phyloP scores from a whole-genome alignment of 2,888 invertebrate species.

The Alcis repandata region DNA sequence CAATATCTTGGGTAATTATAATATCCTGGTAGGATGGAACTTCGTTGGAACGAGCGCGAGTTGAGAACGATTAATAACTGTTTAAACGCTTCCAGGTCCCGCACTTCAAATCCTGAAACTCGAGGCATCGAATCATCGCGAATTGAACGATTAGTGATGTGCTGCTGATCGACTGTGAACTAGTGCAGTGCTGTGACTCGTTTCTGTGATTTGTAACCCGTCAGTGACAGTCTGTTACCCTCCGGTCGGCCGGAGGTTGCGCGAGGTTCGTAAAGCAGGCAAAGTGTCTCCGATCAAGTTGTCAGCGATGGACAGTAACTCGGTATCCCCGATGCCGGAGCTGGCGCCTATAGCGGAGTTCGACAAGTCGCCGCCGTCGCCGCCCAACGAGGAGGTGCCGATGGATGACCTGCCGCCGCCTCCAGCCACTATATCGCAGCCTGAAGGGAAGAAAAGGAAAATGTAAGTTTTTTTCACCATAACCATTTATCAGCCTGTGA shows the following conservation, averaged over 20 bases:
- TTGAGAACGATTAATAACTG: constrained; percentile 61
- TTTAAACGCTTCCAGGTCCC: constrained; percentile 67
- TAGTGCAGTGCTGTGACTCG: constrained; percentile 20
- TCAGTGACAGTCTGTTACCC: constrained; percentile 49
- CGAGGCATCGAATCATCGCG: background rate
- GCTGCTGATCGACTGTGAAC: constrained; percentile 5
- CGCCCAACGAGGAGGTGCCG: constrained; percentile 87
- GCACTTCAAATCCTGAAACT: constrained; percentile 23
- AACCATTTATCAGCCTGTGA: background rate
- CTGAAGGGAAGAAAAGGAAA: constrained; percentile 86
- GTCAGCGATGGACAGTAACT: constrained; percentile 89
- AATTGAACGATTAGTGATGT: background rate
- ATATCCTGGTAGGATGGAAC: constrained; percentile 33
- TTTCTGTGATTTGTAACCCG: constrained; percentile 12
- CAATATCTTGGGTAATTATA: constrained; percentile 40
- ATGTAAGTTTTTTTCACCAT: constrained; percentile 67
- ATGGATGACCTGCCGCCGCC: constrained; percentile 90
- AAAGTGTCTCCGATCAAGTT: constrained; percentile 87
- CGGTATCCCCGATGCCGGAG: constrained; percentile 90
- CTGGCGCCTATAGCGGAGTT: constrained; percentile 90
- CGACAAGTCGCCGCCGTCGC: constrained; percentile 90
- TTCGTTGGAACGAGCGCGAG: constrained; percentile 53
- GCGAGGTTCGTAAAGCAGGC: constrained; percentile 66
- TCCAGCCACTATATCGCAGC: constrained; percentile 85
- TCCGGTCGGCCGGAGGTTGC: constrained; percentile 74